A percentile compares a stretch with the other conserved stretches of the same genome.
Conservation (phyloP, 2,797 vertebrate species). For the Denticeps clupeoides region DNA sequence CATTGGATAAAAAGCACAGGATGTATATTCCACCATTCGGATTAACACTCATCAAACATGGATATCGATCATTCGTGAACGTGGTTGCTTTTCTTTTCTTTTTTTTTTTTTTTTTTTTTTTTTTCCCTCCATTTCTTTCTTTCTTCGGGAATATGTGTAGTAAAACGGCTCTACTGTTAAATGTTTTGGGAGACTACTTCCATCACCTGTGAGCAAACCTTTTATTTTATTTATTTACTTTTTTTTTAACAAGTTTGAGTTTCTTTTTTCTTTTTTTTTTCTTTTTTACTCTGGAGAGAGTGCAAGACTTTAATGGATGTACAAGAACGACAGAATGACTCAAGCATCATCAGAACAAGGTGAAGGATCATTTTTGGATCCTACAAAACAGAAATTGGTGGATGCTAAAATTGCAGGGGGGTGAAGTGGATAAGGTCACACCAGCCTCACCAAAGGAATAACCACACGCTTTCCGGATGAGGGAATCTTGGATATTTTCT, state of each 20-base stretch:
- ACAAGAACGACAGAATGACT: too few relatives aligned
- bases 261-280: slow-evolving; percentile 60
- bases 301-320: slow-evolving; percentile 28
- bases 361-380: slow-evolving; percentile 47
- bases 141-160: slow-evolving; percentile 57
- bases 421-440: slow-evolving; percentile 51
- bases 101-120: slow-evolving; percentile 34
- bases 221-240: slow-evolving; percentile 36
- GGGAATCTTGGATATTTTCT: too few relatives aligned
- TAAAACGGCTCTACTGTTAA: slow-evolving; percentile 54
- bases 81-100: slow-evolving; percentile 39
- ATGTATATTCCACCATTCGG: slow-evolving; percentile 53
- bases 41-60: slow-evolving; percentile 58
- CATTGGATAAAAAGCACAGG: slow-evolving; percentile 61
- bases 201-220: slow-evolving; percentile 58
- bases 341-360: slow-evolving; percentile 13
- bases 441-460: too few relatives aligned
- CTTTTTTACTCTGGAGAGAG: slow-evolving; percentile 35
- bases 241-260: slow-evolving; percentile 24
- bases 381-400: slow-evolving; percentile 15
- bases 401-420: slow-evolving; percentile 41
- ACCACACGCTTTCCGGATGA: too few relatives aligned
- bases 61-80: slow-evolving; percentile 52
- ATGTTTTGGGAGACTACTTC: slow-evolving; percentile 58
- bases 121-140: slow-evolving; percentile 47